A percentile compares a stretch with the other conserved stretches of the same genome.
Evolutionary conservation across 2,888 invertebrate genomes (phyloP).

Genomic region (Drosophila yooni): DNA sequence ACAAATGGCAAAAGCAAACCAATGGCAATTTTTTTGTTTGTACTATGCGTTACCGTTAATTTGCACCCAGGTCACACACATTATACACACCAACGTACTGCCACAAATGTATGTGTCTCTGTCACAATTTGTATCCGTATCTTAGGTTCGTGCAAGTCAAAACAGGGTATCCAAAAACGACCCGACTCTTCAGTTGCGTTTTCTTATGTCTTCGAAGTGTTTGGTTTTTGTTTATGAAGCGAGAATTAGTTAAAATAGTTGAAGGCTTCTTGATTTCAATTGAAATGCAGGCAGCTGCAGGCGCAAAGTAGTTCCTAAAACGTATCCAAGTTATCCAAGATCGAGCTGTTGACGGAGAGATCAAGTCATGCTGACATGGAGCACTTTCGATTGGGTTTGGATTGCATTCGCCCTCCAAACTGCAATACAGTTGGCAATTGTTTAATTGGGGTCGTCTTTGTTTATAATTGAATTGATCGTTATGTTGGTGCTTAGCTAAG

Average conservation of each 20-base stretch:
- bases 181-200: neutral
- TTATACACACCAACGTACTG: slow-evolving; percentile 28
- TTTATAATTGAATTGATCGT: neutral
- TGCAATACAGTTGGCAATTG: slow-evolving; percentile 15
- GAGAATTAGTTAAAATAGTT: neutral
- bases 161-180: neutral
- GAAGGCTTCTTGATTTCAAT: slow-evolving; percentile 14
- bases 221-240: neutral
- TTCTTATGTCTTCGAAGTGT: slow-evolving; percentile 6
- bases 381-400: slow-evolving; percentile 10
- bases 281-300: slow-evolving; percentile 35
- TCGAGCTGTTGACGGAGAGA: slow-evolving; percentile 16
- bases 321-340: slow-evolving; percentile 17
- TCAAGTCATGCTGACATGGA: neutral
- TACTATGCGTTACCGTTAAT: slow-evolving; percentile 39
- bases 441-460: slow-evolving; percentile 3
- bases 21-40: slow-evolving; percentile 51
- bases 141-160: neutral
- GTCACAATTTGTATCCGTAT: slow-evolving; percentile 2
- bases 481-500: slow-evolving; percentile 3
- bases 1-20: slow-evolving; percentile 13
- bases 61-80: slow-evolving; percentile 34
- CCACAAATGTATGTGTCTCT: slow-evolving; percentile 6
- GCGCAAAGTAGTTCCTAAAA: slow-evolving; percentile 62
- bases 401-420: slow-evolving; percentile 4